Conservation (phyloP, 2,113 vertebrate species). For the Willisornis vidua region DNA sequence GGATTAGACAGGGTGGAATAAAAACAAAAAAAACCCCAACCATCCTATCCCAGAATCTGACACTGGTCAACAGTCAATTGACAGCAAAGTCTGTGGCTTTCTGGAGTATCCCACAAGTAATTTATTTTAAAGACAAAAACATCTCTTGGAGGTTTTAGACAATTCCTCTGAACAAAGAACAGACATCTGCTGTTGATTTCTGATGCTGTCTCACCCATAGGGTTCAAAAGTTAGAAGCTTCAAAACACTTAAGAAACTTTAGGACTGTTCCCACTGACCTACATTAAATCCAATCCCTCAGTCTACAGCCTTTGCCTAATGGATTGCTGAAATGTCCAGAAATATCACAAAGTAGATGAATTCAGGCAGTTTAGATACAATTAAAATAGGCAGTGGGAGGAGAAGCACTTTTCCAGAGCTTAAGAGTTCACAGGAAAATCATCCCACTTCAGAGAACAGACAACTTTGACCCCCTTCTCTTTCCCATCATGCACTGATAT, state of each 20-base stretch:
- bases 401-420: not conserved
- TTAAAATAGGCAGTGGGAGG: rapidly evolving
- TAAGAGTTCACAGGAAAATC: not conserved
- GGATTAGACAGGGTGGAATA: not conserved
- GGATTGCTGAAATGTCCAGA: not conserved
- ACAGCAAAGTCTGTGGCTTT: not conserved
- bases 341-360: not conserved
- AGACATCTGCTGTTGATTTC: not conserved
- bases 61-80: not conserved
- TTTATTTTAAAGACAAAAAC: not conserved
- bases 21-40: not conserved
- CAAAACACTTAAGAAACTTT: not conserved
- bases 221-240: not conserved
- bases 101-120: not conserved
- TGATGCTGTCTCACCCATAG: not conserved
- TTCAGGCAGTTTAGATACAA: not conserved
- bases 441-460: not conserved
- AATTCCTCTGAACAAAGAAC: not conserved
- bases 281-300: not conserved
- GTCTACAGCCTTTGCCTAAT: not conserved
- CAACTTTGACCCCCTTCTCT: not conserved
- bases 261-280: not conserved
- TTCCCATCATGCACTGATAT: not conserved
- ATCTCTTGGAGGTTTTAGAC: not conserved
- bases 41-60: not conserved